Conservation (phyloP, 2,888 invertebrate species). For the Didymodactylos carnosus region DNA sequence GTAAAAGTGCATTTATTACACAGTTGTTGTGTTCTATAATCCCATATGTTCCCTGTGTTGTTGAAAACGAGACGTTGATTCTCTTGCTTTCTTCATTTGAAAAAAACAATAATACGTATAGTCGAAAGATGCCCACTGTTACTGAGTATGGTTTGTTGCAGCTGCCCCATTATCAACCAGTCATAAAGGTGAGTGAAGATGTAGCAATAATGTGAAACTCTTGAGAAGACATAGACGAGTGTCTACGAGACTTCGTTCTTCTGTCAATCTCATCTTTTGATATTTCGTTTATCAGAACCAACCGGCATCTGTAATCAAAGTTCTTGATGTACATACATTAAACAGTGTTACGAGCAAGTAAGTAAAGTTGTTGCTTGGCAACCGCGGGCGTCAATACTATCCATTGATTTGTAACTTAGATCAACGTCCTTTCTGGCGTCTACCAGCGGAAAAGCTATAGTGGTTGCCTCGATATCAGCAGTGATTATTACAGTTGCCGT, state of each 20-base stretch:
- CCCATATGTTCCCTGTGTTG: not conserved
- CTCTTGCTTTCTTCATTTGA: not conserved
- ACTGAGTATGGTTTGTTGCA: not conserved
- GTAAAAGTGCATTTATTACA: no score
- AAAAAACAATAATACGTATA: not conserved
- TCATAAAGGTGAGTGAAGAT: not conserved
- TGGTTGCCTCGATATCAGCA: not conserved
- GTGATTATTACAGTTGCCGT: not conserved
- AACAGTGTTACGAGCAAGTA: not conserved
- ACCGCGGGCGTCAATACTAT: not conserved
- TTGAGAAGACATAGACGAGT: no score
- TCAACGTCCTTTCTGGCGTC: not conserved
- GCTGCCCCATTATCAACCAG: not conserved
- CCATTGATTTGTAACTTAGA: not conserved
- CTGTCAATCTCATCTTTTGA: not conserved
- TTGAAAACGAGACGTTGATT: not conserved
- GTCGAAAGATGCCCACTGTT: not conserved
- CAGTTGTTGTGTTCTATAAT: not conserved
- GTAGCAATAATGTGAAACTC: not conserved
- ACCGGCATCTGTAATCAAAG: not conserved
- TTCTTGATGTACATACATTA: not conserved
- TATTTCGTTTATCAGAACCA: not conserved
- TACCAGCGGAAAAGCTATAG: not conserved
- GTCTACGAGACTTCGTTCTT: no score
- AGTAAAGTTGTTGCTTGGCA: not conserved